Evolutionary conservation across 2,888 invertebrate genomes (phyloP).

Genomic region (Drosophila glabriapex): DNA sequence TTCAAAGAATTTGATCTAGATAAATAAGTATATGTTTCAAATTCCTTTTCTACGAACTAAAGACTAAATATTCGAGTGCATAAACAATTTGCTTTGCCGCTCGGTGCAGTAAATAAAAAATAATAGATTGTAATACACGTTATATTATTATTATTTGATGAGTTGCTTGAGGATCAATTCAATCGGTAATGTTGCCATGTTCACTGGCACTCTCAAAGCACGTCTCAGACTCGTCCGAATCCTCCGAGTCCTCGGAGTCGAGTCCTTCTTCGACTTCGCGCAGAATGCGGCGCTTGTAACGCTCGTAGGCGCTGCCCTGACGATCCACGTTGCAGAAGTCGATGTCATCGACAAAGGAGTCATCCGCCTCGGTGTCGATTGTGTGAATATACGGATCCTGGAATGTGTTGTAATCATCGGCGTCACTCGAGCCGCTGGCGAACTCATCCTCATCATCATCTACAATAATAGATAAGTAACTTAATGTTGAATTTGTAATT

Average conservation of each 20-base stretch:
- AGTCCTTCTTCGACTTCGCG: constrained; percentile 48
- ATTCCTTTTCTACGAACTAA: background rate
- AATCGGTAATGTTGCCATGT: constrained; percentile 28
- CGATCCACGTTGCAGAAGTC: constrained; percentile 87
- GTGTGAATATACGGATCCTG: constrained; percentile 85
- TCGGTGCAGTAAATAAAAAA: background rate
- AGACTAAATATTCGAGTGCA: constrained; percentile 18
- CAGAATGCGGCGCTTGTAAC: constrained; percentile 87
- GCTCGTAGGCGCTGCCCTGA: constrained; percentile 89
- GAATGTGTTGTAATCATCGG: constrained; percentile 69
- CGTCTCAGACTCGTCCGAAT: constrained; percentile 15
- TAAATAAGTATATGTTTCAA: background rate
- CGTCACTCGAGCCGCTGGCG: constrained; percentile 72
- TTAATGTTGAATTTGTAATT: background rate
- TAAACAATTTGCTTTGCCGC: background rate
- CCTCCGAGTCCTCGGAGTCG: constrained; percentile 41
- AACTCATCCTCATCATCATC: constrained; percentile 73
- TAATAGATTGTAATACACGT: background rate
- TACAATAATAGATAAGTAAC: constrained; percentile 4
- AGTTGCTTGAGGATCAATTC: background rate
- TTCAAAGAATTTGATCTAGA: background rate
- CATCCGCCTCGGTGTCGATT: constrained; percentile 83
- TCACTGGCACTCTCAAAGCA: constrained; percentile 57
- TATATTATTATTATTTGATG: background rate
- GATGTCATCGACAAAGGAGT: constrained; percentile 83